These are phyloP conservation scores for Anneissia japonica DNA, from an alignment of 35 echinoderm and acorn worm species.

Conservation along the genomic window DNA sequence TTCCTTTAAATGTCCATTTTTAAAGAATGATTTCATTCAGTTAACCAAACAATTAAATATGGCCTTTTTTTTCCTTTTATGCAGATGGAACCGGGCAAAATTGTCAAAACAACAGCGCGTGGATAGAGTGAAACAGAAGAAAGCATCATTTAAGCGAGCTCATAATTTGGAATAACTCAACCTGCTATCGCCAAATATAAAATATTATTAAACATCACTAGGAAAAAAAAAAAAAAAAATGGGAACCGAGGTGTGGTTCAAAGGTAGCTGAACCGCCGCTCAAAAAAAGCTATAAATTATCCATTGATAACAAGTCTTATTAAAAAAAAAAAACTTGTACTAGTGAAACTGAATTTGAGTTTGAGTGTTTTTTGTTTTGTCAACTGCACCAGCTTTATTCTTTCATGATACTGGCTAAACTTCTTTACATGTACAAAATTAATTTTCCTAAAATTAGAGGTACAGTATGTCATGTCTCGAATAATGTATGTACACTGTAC, in stretches of 20 bases:
- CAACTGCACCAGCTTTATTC: too few species aligned
- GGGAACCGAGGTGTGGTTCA: not conserved
- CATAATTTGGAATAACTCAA: not conserved
- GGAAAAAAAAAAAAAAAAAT: not conserved
- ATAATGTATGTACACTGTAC: too few species aligned
- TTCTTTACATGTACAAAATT: too few species aligned
- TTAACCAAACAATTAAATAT: not conserved
- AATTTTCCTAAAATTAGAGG: too few species aligned
- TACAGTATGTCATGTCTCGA: too few species aligned
- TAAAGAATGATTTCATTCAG: not conserved
- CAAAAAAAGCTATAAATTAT: constrained; percentile 30
- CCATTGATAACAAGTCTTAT: not conserved
- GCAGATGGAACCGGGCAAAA: constrained; percentile 96
- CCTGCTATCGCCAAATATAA: not conserved
- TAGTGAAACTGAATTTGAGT: not conserved
- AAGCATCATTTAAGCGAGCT: constrained; percentile 42
- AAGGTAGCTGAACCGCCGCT: not conserved
- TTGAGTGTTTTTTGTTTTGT: not conserved
- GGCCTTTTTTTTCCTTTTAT: not conserved
- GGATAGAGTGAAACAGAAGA: constrained; percentile 88
- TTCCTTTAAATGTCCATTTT: not conserved
- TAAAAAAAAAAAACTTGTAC: not conserved
- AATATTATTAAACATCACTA: not conserved
- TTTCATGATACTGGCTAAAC: too few species aligned
- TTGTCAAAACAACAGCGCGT: constrained; percentile 68